Base-by-base conservation (phyloP, 2,888 invertebrate genomes). In the Sphecodes monilicornis region DNA sequence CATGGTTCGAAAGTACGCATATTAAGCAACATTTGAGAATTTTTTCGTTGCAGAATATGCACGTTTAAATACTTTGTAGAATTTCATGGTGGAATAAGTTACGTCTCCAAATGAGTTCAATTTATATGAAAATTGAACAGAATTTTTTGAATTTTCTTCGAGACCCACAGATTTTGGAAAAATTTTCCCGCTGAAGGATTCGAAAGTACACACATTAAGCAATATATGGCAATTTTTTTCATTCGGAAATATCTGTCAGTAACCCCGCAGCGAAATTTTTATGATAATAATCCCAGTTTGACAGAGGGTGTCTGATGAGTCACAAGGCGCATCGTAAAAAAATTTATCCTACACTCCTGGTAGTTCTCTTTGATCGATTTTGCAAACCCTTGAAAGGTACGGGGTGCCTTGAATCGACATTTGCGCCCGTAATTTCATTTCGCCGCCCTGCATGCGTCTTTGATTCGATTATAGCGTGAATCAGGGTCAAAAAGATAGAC, bases 401-500 rank as follows among this genome's bases (percentile, higher is more conserved):
- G 86, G 92, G 91, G 91, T 92, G 91, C 93, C 94, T 93, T 93
- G 93, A 92, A 93, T 92, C 93, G 94, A 94, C 94, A 94, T 94
- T 94, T 94, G 93, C 92, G 92, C 91, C 79, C 90, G 92, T 94
- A 94, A 94, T 92, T 94, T 92, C 91, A 94, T 94, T 93, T 91
- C 84, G 88, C 86, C 91, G 87, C 93, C 93, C 93, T 90, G 90
- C 92, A 92, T 92, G 92, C 91, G 92, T 91, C 91, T 93, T 93
- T 94, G 91, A 94, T 94, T 94, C 91, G 87, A 94, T 94, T 93
- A 94, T 87, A 78, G 82, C 82, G 87, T 93, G 93, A 94, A 91
- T 93, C 93, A 93, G 89, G 84, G 88, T 89, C 90, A 85, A 90
- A 91, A 91, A 91, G 81, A 90, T 86, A 76, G 83, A 18, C 39